Percentiles rank a stretch among this genome's conserved stretches.
These are phyloP conservation scores for Virgularia gustaviana DNA, from an alignment of 92 coral and sea anemone genomes.

Conservation along the genomic window DNA sequence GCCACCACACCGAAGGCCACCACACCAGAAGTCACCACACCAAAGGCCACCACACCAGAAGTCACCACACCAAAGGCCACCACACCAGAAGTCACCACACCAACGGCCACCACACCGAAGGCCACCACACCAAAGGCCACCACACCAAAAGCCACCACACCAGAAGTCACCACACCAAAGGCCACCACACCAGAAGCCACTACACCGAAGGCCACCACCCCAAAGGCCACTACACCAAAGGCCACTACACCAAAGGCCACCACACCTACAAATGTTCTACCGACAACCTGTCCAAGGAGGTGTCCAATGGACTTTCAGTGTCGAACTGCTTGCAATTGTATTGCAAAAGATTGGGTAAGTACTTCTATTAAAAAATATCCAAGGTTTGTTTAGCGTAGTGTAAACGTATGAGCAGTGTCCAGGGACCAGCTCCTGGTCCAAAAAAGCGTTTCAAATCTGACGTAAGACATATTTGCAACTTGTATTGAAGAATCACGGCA, in stretches of 20 bases:
- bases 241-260: background rate
- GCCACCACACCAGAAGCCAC: background rate
- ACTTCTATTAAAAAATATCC: background rate
- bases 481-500: too few relatives aligned
- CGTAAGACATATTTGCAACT: too few relatives aligned
- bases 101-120: background rate
- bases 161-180: background rate
- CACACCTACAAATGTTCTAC: background rate
- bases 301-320: constrained; percentile 11
- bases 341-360: constrained; percentile 15
- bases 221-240: constrained; percentile 4
- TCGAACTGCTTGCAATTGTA: background rate
- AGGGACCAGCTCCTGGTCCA: background rate
- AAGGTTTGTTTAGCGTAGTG: too few relatives aligned
- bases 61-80: background rate
- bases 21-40: background rate
- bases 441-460: too few relatives aligned
- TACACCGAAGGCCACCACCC: constrained; percentile 6
- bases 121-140: background rate
- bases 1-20: background rate
- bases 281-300: background rate
- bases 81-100: background rate
- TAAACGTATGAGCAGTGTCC: background rate
- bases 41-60: background rate
- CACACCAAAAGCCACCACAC: background rate